Base-by-base conservation (phyloP, 2,888 invertebrate species). In the Sinohyriopsis cumingii region DNA sequence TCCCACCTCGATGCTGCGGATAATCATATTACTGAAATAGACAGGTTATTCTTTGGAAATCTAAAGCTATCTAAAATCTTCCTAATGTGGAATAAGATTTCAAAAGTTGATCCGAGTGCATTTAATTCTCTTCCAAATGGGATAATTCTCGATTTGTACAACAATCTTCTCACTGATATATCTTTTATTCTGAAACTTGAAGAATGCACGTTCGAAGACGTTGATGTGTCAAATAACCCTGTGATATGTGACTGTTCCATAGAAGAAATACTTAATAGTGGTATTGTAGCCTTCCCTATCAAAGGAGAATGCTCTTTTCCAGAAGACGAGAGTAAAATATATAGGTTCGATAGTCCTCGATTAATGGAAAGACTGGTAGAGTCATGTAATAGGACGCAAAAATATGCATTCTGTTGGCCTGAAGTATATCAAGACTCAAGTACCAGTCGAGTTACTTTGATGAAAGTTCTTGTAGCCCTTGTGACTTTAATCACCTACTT, bases 221-320 rank as follows among this genome's bases (percentile, higher is more conserved):
- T 82, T 6, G 72, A 74, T 57, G 60, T 80, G 54, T 75, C 75
- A 55, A 67, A 71, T 60, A 82, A 82, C 67, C 78, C 71, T 59
- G 69, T 82, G 55, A 65, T 68, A 57, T 82, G 82, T 72, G 75
- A 78, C 59, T 82, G 82, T 76, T 69, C 71, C 5, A 54, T 78
- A 12, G 82, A 82, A 65, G 68, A 72, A 55, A 76, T 79, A 45
- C 60, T 82, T 18, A 80, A 82, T 59, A 82, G 80, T 70, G 82
- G 82, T n/a, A 67, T 73, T 18, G 76, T 82, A 12, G 69, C 67
- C 18, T 75, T 68, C 69, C 63, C 66, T 19, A 28, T 75, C 1
- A n/a, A 62, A 6, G 77, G 77, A 3, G 69, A 75, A n/a, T 77
- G 77, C 45, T 45, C 3, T 45, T 45, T 45, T 15, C 45, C 45